These are phyloP conservation scores for Cololabis saira DNA, from an alignment of 2,113 vertebrate species.

Conservation along the genomic window DNA sequence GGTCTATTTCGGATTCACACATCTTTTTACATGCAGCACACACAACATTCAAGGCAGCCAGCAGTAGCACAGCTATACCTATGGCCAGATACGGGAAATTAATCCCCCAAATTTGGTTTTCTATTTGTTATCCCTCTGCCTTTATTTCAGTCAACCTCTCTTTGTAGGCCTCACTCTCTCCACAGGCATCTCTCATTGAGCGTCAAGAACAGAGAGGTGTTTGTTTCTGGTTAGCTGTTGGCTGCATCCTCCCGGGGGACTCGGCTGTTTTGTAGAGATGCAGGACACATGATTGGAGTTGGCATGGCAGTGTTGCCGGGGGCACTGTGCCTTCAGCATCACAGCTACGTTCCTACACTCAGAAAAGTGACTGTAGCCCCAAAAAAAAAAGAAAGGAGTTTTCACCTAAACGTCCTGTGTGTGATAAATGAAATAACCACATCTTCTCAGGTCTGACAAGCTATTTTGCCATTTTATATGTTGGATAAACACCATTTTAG, in stretches of 20 bases:
- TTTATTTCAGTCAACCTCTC: slow-evolving; percentile 32
- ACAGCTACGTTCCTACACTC: slow-evolving; percentile 43
- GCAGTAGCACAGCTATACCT: slow-evolving; percentile 1
- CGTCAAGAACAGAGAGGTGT: slow-evolving; percentile 58
- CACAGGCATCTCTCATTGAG: slow-evolving; percentile 41
- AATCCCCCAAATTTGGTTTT: slow-evolving; percentile 21
- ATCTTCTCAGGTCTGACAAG: slow-evolving; percentile 12
- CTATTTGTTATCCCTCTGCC: slow-evolving; percentile 9
- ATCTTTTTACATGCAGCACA: slow-evolving; percentile 6
- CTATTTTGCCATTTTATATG: slow-evolving; percentile 21
- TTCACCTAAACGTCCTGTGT: slow-evolving; percentile 33
- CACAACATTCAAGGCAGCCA: not conserved
- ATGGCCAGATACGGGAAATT: slow-evolving; percentile 7
- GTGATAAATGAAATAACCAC: slow-evolving; percentile 50
- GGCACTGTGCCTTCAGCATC: slow-evolving; percentile 64
- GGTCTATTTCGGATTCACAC: not conserved
- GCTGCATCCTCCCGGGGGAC: slow-evolving; percentile 61
- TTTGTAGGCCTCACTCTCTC: slow-evolving; percentile 18
- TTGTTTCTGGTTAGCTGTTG: slow-evolving; percentile 73
- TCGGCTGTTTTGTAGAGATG: slow-evolving; percentile 63
- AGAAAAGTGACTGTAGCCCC: slow-evolving; percentile 45
- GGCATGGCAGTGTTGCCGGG: slow-evolving; percentile 73
- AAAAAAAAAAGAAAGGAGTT: slow-evolving; percentile 24
- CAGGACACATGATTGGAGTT: slow-evolving; percentile 76
- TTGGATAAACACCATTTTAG: slow-evolving; percentile 18